phyloP scores from a whole-genome alignment of 2,888 invertebrate genomes.

The Trilocha varians region DNA sequence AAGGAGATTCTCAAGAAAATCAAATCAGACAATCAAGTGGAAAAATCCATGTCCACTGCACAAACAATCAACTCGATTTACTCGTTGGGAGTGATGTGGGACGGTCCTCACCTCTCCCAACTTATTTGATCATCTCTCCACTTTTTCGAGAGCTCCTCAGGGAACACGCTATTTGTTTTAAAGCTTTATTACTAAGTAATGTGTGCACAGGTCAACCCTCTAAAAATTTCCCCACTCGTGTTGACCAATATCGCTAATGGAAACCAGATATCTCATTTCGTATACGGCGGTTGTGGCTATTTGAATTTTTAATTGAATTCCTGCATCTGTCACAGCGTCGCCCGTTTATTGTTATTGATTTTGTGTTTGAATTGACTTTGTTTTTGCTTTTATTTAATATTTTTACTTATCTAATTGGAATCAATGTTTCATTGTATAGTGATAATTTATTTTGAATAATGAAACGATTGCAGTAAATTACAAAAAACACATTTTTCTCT shows the following conservation, averaged over 20 bases:
- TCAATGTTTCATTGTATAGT: too few relatives aligned
- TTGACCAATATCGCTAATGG: conserved; percentile 67
- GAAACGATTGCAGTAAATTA: too few relatives aligned
- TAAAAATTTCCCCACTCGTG: conserved; percentile 45
- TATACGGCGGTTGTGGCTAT: conserved; percentile 4
- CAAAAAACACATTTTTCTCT: too few relatives aligned
- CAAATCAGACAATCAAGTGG: conserved; percentile 73
- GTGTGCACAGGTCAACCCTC: conserved; percentile 71
- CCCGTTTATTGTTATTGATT: too few relatives aligned
- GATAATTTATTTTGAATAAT: too few relatives aligned
- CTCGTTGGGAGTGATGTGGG: conserved; percentile 55
- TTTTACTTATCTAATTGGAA: too few relatives aligned
- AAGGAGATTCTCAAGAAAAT: conserved; percentile 57
- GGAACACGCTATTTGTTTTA: conserved; percentile 65
- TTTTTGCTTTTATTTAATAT: too few relatives aligned
- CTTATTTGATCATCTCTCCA: conserved; percentile 55
- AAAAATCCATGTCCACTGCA: conserved; percentile 68
- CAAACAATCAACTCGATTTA: conserved; percentile 72
- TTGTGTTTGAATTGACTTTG: too few relatives aligned
- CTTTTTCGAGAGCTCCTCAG: conserved; percentile 28
- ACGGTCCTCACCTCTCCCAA: conserved; percentile 36
- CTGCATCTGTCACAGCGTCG: background rate
- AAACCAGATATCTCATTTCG: conserved; percentile 3
- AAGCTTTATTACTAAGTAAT: conserved; percentile 73
- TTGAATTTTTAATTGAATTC: conserved; percentile 1